Percentiles rank a stretch among this genome's conserved stretches.
Evolutionary conservation across 2,797 vertebrate species (phyloP).

Genomic region (Pempheris klunzingeri): DNA sequence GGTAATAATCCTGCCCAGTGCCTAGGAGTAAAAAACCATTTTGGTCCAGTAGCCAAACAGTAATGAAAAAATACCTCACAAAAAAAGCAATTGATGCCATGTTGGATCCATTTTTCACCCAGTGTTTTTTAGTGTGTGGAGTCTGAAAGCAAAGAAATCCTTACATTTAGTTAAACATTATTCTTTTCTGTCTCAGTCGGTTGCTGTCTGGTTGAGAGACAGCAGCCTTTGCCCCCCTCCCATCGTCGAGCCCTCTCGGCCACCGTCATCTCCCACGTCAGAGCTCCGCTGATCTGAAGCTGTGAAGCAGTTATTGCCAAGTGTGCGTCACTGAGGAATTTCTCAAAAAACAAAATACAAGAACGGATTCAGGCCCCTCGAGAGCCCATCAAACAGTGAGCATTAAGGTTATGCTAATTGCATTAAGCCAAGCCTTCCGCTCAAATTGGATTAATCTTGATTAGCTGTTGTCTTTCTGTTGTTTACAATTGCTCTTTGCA

Average conservation of each 20-base stretch:
- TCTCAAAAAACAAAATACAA: constrained; percentile 72
- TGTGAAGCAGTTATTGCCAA: constrained; percentile 70
- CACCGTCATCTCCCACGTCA: constrained; percentile 66
- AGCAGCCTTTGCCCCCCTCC: constrained; percentile 36
- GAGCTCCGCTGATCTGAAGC: constrained; percentile 78
- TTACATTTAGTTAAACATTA: background rate
- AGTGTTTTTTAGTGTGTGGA: background rate
- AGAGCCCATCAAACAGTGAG: constrained; percentile 56
- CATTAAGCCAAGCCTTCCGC: constrained; percentile 57
- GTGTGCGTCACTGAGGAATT: constrained; percentile 63
- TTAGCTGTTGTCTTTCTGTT: constrained; percentile 57
- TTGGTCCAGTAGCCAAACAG: no score
- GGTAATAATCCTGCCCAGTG: no score
- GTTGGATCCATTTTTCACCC: no score
- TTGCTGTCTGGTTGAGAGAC: constrained; percentile 38
- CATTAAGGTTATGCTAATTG: constrained; percentile 70
- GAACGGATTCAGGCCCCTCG: constrained; percentile 56
- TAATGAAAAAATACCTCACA: no score
- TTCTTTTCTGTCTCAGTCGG: constrained; percentile 11
- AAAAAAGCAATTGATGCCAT: no score
- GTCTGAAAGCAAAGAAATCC: constrained; percentile 9
- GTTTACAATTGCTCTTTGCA: constrained; percentile 52
- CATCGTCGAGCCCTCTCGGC: constrained; percentile 23
- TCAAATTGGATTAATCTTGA: constrained; percentile 63
- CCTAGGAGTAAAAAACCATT: no score